Conservation (phyloP, 2,113 vertebrate species). For the Nycticebus coucang region DNA sequence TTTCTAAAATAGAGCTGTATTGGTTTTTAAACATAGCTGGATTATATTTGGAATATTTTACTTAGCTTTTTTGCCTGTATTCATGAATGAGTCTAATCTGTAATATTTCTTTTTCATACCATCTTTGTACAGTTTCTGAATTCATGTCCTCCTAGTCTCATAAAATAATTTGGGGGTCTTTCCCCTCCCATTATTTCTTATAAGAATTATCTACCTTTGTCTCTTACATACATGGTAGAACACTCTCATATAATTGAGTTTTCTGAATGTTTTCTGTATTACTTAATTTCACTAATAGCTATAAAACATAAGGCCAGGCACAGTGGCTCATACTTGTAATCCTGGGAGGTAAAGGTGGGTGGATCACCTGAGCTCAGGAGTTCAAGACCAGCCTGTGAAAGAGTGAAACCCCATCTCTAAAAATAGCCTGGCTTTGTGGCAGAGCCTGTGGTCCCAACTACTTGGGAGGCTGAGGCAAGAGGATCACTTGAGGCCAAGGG, state of each 20-base stretch:
- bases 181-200: neutral
- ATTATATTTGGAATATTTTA: slow-evolving; percentile 9
- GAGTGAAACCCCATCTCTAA: no score
- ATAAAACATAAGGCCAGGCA: neutral
- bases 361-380: no score
- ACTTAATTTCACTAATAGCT: neutral
- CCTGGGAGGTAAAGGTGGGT: no score
- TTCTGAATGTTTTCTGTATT: neutral
- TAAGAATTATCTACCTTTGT: neutral
- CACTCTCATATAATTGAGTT: neutral
- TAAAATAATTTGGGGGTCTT: neutral
- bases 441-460: no score
- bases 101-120: neutral
- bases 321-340: no score
- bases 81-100: neutral
- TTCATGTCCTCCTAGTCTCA: neutral
- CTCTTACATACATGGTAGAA: neutral
- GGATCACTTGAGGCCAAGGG: no score
- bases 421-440: no score
- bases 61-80: neutral
- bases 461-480: no score
- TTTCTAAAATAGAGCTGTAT: neutral
- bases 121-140: neutral
- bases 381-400: no score
- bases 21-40: neutral